Evolutionary conservation across 1,140 invertebrate species (phyloP), one percentile per base, ranked within the genome.

Genomic region (Pomacea maculata): DNA sequence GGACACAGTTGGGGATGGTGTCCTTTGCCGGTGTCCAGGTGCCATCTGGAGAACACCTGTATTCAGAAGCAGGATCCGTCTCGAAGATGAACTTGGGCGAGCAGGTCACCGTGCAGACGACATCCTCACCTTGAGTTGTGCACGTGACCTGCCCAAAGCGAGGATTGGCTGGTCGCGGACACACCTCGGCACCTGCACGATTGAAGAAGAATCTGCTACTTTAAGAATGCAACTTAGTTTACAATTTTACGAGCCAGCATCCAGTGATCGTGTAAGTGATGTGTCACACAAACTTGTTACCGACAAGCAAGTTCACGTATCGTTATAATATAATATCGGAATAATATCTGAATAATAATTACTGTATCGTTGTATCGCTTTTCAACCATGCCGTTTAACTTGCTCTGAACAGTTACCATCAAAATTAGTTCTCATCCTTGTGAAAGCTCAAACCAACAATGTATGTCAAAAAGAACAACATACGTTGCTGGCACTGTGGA

Each of bases 1-100:
- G 94, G 19, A 94, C 91, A 86, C 96, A 97, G 83, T 94, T 93
- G 8, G 96, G 96, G 79, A 95, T 92, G 0, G 75, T 79, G 45
- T 81, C 67, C 8, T 94, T 94, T 17, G 92, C 91, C 0, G 96
- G 96, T 63, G 92, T 84, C 89, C 95, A 97, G 8, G 91, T 81
- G 0, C 95, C 95, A 7, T 91, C 93, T 12, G 93, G 91, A 84
- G 87, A 86, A 86, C 96, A 97, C 29, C 90, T 93, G 89, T 97
- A 97, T 2, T 91, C 80, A 0, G 93, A 80, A 0, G 94, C 93
- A 9, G 94, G 93, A 0, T 93, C 86, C 10, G 92, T 93, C 70
- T 94, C 93, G 85, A 95, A 95, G 45, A 91, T 85, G 54, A 94
- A 91, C 14, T 94, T 94, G 61, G 88, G 68, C 12, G 95, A 94